Conservation (phyloP, 2,113 vertebrate species). For the Pluvianellus socialis region DNA sequence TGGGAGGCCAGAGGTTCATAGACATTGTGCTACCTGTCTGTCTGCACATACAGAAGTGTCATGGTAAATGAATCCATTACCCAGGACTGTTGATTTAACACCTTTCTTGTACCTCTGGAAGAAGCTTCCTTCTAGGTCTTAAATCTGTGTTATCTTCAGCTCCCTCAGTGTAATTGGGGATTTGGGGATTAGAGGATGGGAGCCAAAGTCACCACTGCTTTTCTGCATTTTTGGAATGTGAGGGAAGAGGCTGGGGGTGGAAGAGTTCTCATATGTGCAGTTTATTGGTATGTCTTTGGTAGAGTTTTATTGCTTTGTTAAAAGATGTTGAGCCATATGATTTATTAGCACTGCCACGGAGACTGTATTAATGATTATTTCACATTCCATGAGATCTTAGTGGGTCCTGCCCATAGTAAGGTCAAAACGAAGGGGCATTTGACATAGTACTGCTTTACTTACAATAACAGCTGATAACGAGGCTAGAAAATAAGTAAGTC, state of each 20-base stretch:
- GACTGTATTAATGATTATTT: slow-evolving; percentile 53
- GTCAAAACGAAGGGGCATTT: slow-evolving; percentile 39
- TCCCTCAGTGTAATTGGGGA: neutral
- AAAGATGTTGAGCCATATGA: neutral
- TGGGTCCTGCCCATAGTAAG: slow-evolving; percentile 44
- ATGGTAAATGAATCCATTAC: slow-evolving; percentile 15
- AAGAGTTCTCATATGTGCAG: neutral
- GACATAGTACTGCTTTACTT: slow-evolving; percentile 41
- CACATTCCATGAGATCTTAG: slow-evolving; percentile 47
- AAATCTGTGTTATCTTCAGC: slow-evolving; percentile 41
- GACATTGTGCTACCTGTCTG: neutral
- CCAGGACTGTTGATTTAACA: slow-evolving; percentile 15
- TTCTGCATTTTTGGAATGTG: slow-evolving; percentile 15
- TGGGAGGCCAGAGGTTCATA: neutral
- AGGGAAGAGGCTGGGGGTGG: slow-evolving; percentile 6
- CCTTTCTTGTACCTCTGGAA: slow-evolving; percentile 30
- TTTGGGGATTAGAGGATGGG: slow-evolving; percentile 22
- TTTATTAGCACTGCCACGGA: slow-evolving; percentile 18
- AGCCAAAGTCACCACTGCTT: neutral
- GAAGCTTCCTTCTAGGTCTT: neutral
- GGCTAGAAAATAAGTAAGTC: slow-evolving; percentile 44
- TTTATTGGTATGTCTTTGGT: neutral
- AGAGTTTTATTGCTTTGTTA: slow-evolving; percentile 36
- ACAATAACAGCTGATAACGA: slow-evolving; percentile 55
- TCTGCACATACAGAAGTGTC: neutral